Conservation (phyloP, 2,113 vertebrate species). For the Camelus dromedarius region DNA sequence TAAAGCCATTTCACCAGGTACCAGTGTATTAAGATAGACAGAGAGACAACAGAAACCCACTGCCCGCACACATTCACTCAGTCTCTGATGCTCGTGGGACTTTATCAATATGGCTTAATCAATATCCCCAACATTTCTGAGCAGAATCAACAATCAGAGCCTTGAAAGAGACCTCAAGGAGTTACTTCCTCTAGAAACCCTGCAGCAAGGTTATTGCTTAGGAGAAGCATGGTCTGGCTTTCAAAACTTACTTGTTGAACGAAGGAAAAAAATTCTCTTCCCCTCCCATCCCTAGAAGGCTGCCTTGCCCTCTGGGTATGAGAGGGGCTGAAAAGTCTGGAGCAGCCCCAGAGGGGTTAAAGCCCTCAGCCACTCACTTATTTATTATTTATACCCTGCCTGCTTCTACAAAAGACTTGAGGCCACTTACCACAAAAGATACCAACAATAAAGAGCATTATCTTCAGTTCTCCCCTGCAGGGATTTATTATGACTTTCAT, state of each 20-base stretch:
- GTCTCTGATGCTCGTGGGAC: background rate
- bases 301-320: background rate
- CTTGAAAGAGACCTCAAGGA: slow-evolving; percentile 23
- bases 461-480: slow-evolving; percentile 61
- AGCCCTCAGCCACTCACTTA: slow-evolving; percentile 19
- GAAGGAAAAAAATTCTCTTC: slow-evolving; percentile 48
- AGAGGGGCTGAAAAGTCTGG: background rate
- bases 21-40: background rate
- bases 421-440: slow-evolving; percentile 68
- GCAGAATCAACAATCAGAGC: slow-evolving; percentile 42
- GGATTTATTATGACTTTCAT: slow-evolving; percentile 67
- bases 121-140: slow-evolving; percentile 24
- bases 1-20: slow-evolving; percentile 38
- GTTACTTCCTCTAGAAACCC: background rate
- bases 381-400: slow-evolving; percentile 69
- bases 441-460: slow-evolving; percentile 46
- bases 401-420: slow-evolving; percentile 56
- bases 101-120: background rate
- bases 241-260: slow-evolving; percentile 54
- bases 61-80: background rate
- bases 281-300: slow-evolving; percentile 37
- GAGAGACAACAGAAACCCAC: rapidly evolving
- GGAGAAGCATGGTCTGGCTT: slow-evolving; percentile 44
- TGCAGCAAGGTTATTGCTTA: slow-evolving; percentile 37
- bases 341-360: background rate